Base-by-base conservation (phyloP, 2,888 invertebrate genomes). In the Poecilus cupreus region DNA sequence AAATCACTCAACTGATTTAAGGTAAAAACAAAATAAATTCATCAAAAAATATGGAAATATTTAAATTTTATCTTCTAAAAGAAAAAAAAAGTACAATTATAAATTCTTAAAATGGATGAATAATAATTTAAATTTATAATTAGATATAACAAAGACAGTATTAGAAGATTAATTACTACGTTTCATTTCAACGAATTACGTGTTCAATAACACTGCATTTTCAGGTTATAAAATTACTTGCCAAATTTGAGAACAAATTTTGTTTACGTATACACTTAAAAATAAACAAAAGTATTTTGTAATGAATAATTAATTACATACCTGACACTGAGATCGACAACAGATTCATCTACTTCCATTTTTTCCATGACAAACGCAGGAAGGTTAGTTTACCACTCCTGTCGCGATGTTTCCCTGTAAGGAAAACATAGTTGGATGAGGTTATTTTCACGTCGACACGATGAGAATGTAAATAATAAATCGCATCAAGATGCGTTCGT, bases 331-430 rank as follows among this genome's bases (percentile, higher is more conserved):
- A 97, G 92, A 92, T 97, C 96, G 86, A 97, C 96, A 85, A 96
- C 96, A 87, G 94, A 93, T 89, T 96, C 96, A 91, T 96, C 96
- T 88, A 96, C 93, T 90, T 96, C 96, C 96, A 96, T 96, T 91
- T 93, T 94, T 88, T 92, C 92, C 92, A 90, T 90, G 84, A 84
- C 84, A 81, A 32, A 32, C 32, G 32, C 6, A 32, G 49, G 81
- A 74, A 81, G 81, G 64, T 64, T 60, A 81, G 20, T 18, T 81
- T 26, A 74, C 64, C 81, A 60, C 26, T 46, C 60, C 81, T 54
- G n/a, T n/a, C n/a, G 70, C 39, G 46, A 74, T 5, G 54, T 74
- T 43, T 13, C 22, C 81, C 81, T 81, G 46, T 8, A 81, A 81
- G 26, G 18, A 64, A 81, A 75, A 81, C 49, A 78, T 46, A 43